Evolutionary conservation across 1,140 invertebrate species (phyloP), one percentile per base, ranked within the genome.

Genomic region (Catajapyx aquilonaris): DNA sequence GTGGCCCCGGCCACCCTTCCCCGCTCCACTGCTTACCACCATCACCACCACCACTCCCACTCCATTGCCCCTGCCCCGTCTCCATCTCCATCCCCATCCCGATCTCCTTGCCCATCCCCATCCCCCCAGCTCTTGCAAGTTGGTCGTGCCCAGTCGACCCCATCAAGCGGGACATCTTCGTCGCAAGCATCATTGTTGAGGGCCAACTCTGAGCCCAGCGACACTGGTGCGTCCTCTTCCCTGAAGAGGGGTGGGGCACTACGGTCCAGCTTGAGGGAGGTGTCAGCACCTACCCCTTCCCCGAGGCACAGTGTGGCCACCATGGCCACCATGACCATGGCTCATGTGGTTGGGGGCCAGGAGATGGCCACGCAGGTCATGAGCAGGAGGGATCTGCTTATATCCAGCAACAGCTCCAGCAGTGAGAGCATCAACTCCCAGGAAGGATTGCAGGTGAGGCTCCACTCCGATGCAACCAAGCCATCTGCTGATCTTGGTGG

Each of bases 361-460:
- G 32, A 16, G 11, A 11, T 34, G 20, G 32, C 32, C 23, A n/a
- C 30, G 25, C 15, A 28, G 18, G 33, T 16, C 28, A 20, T 15
- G 37, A 18, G 28, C 23, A 23, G 43, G 44, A 23, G 41, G 18
- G 48, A 46, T 17, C 44, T 45, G 16, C 39, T 44, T 25, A 9
- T 28, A 28, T 48, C 46, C 2, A 66, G 67, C 38, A 75, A 73
- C 39, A 68, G 67, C 33, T 71, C 71, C 41, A 70, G 70, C 22
- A 74, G 74, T 46, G 76, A 80, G 54, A 78, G 73, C 41, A 69
- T 77, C n/a, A 80, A 81, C 47, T 75, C 71, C 2, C 72, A 76
- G 48, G 73, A 76, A 43, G 71, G 70, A 0, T 45, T 62, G 5
- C 57, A 62, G 31, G 31, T 45, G 39, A 59, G 31, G 31, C 31